These are phyloP conservation scores for Alloscopus bannaensis DNA, from an alignment of 2,888 invertebrate genomes.

Conservation along the genomic window DNA sequence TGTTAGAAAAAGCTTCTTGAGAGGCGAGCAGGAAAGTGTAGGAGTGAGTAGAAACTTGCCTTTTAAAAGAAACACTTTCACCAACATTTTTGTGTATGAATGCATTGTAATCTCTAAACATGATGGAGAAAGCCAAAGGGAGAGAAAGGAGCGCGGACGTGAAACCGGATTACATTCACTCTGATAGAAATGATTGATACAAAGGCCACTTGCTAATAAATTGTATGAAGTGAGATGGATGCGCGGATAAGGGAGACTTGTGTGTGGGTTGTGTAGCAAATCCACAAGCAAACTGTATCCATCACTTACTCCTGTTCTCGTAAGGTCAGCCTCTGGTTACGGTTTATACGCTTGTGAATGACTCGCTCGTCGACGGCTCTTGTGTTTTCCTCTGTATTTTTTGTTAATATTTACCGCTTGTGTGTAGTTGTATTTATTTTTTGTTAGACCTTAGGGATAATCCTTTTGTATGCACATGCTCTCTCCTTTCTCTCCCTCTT, in stretches of 20 bases:
- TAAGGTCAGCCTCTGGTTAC: slow-evolving; percentile 33
- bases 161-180: slow-evolving; percentile 6
- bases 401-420: slow-evolving; percentile 41
- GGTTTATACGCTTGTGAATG: slow-evolving; percentile 30
- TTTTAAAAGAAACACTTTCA: no score
- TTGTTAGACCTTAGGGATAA: slow-evolving; percentile 48
- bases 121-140: no score
- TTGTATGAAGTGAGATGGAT: slow-evolving; percentile 12
- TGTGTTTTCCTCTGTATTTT: slow-evolving; percentile 11
- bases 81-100: no score
- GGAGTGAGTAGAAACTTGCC: no score
- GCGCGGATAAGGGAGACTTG: not conserved
- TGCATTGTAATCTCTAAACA: no score
- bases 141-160: slow-evolving; percentile 18
- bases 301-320: slow-evolving; percentile 38
- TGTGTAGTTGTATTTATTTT: slow-evolving; percentile 18
- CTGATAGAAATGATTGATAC: slow-evolving; percentile 19
- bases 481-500: not conserved
- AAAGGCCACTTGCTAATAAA: slow-evolving; percentile 14
- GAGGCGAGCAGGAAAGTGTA: no score
- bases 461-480: not conserved
- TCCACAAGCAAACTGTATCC: slow-evolving; percentile 1
- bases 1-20: no score
- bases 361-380: not conserved
- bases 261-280: not conserved